These are phyloP conservation scores for Syngnathus typhle DNA, from an alignment of 2,113 vertebrate genomes.

Conservation along the genomic window DNA sequence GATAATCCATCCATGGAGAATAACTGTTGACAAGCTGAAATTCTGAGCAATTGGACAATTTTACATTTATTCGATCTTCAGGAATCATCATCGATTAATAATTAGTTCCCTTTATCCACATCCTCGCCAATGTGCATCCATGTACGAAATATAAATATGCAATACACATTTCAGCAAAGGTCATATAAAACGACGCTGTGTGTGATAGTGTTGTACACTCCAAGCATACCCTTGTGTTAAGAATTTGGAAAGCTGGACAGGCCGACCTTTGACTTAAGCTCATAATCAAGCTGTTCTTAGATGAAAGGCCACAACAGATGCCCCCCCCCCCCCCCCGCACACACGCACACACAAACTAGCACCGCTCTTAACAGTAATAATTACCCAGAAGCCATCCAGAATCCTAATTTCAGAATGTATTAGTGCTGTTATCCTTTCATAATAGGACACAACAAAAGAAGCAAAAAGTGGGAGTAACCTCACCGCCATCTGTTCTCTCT, in stretches of 20 bases:
- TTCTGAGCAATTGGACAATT: no score
- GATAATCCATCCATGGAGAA: no score
- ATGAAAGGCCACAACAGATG: slow-evolving; percentile 37
- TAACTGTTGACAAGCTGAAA: no score
- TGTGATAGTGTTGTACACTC: slow-evolving; percentile 17
- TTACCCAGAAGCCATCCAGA: slow-evolving; percentile 37
- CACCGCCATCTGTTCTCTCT: slow-evolving; percentile 70
- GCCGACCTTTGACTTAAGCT: slow-evolving; percentile 43
- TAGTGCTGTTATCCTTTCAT: slow-evolving; percentile 25
- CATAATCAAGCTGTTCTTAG: slow-evolving; percentile 41
- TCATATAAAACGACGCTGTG: background rate
- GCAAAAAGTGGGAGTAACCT: slow-evolving; percentile 36
- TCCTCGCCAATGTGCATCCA: background rate
- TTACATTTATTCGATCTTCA: no score
- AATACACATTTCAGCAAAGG: background rate
- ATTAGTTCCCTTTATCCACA: background rate
- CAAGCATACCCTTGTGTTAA: slow-evolving; percentile 51
- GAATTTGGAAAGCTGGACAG: slow-evolving; percentile 37
- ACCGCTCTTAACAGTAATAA: slow-evolving; percentile 26
- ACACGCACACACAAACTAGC: slow-evolving; percentile 14
- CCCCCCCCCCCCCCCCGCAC: no score
- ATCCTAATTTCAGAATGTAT: slow-evolving; percentile 61
- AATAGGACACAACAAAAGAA: slow-evolving; percentile 5
- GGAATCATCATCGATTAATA: no score
- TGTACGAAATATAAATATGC: background rate